phyloP scores from a whole-genome alignment of 2,888 invertebrate species.

The Eurois occulta region DNA sequence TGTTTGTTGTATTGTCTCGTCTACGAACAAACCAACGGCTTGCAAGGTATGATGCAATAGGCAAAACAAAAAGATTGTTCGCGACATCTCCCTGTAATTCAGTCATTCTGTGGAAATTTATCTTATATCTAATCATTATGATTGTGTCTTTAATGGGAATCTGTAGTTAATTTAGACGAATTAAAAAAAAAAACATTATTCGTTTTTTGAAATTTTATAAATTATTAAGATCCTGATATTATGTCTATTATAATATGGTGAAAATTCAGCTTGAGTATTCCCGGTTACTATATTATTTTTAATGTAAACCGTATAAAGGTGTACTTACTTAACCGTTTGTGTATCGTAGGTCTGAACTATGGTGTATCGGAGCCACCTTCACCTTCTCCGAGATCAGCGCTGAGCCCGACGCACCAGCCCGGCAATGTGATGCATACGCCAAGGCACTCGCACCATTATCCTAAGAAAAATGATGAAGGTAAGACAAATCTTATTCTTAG shows the following conservation, averaged over 20 bases:
- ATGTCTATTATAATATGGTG: slow-evolving; percentile 3
- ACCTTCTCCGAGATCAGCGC: slow-evolving; percentile 87
- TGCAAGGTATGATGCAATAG: slow-evolving; percentile 23
- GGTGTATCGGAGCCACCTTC: slow-evolving; percentile 89
- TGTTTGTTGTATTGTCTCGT: slow-evolving; percentile 38
- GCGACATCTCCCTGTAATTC: slow-evolving; percentile 15
- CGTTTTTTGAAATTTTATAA: neutral
- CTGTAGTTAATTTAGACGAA: slow-evolving; percentile 2
- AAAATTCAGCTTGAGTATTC: neutral
- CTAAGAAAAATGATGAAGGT: slow-evolving; percentile 93
- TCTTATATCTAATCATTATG: slow-evolving; percentile 27
- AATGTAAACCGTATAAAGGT: neutral
- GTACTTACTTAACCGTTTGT: neutral
- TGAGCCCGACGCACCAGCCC: slow-evolving; percentile 88
- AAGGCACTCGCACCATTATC: slow-evolving; percentile 91
- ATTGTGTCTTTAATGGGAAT: slow-evolving; percentile 17
- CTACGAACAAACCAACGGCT: slow-evolving; percentile 9
- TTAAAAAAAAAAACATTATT: neutral
- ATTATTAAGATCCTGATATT: neutral
- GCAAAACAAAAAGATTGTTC: slow-evolving; percentile 31
- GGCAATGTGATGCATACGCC: slow-evolving; percentile 87
- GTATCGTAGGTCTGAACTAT: slow-evolving; percentile 82
- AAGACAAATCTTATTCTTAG: slow-evolving; percentile 50
- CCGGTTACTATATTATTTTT: neutral
- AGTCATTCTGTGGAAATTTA: slow-evolving; percentile 17